A percentile compares a stretch with the other conserved stretches of the same genome.
phyloP scores from a whole-genome alignment of 2,797 vertebrate species.

The Zenarchopterus dispar region DNA sequence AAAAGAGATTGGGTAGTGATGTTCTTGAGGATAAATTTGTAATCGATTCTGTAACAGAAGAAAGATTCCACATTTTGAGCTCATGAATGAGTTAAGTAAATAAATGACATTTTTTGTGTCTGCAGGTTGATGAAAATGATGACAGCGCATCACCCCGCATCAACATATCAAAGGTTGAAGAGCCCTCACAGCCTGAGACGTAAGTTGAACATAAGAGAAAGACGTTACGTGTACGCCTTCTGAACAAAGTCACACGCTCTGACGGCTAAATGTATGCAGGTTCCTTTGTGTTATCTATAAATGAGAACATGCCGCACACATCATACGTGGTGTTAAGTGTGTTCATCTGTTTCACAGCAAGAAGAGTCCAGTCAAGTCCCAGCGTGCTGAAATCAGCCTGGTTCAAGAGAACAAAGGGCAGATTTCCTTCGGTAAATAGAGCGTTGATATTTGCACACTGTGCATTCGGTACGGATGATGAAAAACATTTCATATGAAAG shows the following conservation, averaged over 20 bases:
- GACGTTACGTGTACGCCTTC: too few species aligned
- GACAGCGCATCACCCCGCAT: constrained; percentile 6
- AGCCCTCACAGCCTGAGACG: constrained; percentile 31
- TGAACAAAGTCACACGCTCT: too few species aligned
- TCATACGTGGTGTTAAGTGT: neutral
- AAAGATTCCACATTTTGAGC: neutral
- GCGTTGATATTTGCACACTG: neutral
- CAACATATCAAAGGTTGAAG: constrained; percentile 13
- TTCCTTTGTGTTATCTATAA: too few species aligned
- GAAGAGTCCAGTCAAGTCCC: constrained; percentile 12
- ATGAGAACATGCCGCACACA: too few species aligned
- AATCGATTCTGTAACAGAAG: neutral
- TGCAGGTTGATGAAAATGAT: constrained; percentile 48
- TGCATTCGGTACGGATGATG: too few species aligned
- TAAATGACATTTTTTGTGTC: constrained; percentile 18
- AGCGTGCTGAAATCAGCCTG: constrained; percentile 1
- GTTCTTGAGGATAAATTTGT: neutral
- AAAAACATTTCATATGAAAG: neutral
- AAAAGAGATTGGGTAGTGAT: neutral
- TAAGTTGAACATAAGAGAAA: constrained; percentile 26
- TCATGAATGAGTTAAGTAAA: neutral
- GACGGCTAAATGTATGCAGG: too few species aligned
- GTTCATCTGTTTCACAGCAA: constrained; percentile 44
- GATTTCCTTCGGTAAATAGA: constrained; percentile 57
- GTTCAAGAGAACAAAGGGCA: constrained; percentile 25